Base-by-base conservation (phyloP, 2,888 invertebrate genomes). In the Temnothorax ravouxi region DNA sequence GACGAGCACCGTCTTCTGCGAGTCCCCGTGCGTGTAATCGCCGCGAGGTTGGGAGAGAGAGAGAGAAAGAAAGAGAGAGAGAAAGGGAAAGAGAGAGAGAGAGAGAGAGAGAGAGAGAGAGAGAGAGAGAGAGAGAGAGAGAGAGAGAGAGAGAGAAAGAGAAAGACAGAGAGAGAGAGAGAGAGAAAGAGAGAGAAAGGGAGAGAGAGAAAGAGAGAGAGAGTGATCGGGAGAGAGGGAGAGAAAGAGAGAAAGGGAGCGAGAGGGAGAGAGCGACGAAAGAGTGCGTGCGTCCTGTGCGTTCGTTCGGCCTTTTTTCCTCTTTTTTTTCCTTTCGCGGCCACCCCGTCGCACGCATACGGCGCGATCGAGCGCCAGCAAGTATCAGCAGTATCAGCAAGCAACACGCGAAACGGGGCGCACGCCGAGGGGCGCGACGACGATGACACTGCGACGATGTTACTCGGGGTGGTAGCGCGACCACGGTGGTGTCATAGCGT, bases 1-100 rank as follows among this genome's bases (percentile, higher is more conserved):
- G 88, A 91, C 89, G 88, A 91, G 91, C 90, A 89, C 89, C 89
- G 88, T 89, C 91, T 90, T 89, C 84, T 90, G 84, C 87, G 89
- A 80, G 61, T 77, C 84, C 61, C 77, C 79, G 84, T 84, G 79
- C 79, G 79, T 71, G 79, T 71, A 61, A 67, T 67, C 66, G 50
- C 52, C 64, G 88, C 83, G 83, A 85, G 76, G 56, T 34, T n/a
- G 82, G 64, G 38, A 34, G 74, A 52, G 56, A 47, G 34, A 44
- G 56, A 69, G 76, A 29, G 41, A 25, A 9, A 11, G 44, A 62
- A 21, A 52, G 66, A 34, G 38, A 67, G 21, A 44, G 34, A 25
- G 41, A 13, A 29, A n/a, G 41, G 29, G 54, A 54, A 13, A 66
- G 21, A n/a, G n/a, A 50, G 50, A 38, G 29, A 18, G 25, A 34